Evolutionary conservation across 35 echinoderm and acorn worm species (phyloP).

Genomic region (Nesometra sesokonis): DNA sequence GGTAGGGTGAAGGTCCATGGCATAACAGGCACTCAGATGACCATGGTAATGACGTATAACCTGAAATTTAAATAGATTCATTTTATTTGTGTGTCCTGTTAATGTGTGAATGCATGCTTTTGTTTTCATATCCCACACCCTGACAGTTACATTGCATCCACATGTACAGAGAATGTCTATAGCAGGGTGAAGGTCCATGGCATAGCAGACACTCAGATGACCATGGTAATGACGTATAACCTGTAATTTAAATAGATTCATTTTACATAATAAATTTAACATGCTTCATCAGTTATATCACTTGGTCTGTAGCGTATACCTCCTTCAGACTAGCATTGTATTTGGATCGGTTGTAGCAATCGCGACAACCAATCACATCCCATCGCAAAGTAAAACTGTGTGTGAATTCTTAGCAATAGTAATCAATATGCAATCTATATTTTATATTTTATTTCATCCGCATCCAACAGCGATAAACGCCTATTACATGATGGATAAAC

Average conservation of each 20-base stretch:
- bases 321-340: no score
- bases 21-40: constrained; percentile 90
- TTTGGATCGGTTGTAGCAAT: no score
- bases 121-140: constrained; percentile 95
- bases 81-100: constrained; percentile 92
- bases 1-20: constrained; percentile 88
- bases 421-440: no score
- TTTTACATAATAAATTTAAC: constrained; percentile 4
- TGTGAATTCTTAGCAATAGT: no score
- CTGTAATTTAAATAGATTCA: constrained; percentile 14
- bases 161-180: constrained; percentile 88
- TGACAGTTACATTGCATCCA: constrained; percentile 64
- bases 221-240: constrained; percentile 97
- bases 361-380: no score
- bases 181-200: constrained; percentile 86
- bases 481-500: no score
- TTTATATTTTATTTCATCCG: no score
- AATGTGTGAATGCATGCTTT: constrained; percentile 96
- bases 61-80: constrained; percentile 13
- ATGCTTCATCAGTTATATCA: not conserved
- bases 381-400: no score
- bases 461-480: no score
- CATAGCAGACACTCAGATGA: constrained; percentile 88
- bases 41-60: constrained; percentile 97
- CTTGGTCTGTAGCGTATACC: not conserved